Evolutionary conservation across 2,888 invertebrate species (phyloP), one percentile per base, ranked within the genome.

Genomic region (Agrotis puta): DNA sequence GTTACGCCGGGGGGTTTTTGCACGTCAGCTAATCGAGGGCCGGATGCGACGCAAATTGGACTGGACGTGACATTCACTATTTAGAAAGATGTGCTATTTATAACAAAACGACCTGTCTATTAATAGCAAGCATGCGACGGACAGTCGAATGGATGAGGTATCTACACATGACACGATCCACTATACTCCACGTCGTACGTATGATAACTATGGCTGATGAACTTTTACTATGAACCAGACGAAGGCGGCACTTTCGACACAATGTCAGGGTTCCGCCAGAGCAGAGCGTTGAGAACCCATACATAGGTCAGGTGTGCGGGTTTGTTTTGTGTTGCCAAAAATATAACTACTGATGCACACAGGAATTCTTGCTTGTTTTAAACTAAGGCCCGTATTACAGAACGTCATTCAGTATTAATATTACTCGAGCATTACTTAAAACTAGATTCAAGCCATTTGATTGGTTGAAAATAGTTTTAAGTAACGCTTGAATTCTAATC

Each of bases 11-110:
- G 45, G 18, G 22, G 27, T 33, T 51, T 50, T 59, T 33, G 27
- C 50, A 27, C 39, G 45, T 27, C 18, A 51, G 14, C 51, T 51
- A 43, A 64, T 72, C 64, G 50, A 33, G n/a, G 4, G 22, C 56
- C 72, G 72, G 72, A 66, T 22, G n/a, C 43, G 6, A 54, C 9
- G 27, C 48, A 11, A 54, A 56, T 54, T 33, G 51, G 16, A 43
- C 43, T 33, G 58, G 48, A 59, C 58, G 20, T 72, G 58, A 73
- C 48, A 33, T 18, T 50, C 27, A 45, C 54, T 50, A n/a, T 27
- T 24, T 22, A 16, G 43, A 59, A 59, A 33, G 20, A 43, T 24
- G 14, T 14, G 53, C 24, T 24, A 50, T 16, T 57, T 27, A 50
- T 24, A 43, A 13, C 16, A 65, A 39, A 5, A n/a, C n/a, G 33